Conservation (phyloP, 1,140 invertebrate species). For the Papilio xuthus region DNA sequence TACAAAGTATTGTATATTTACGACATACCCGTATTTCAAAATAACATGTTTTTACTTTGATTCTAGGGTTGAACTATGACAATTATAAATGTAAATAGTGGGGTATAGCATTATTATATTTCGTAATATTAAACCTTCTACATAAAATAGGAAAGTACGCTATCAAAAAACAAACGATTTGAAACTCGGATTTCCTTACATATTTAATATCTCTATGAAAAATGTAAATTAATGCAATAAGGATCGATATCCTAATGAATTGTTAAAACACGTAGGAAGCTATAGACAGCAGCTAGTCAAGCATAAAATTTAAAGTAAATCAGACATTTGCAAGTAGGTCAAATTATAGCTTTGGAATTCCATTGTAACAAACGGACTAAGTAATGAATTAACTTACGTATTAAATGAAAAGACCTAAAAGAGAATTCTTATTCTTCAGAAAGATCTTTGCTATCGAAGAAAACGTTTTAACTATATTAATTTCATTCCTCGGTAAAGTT, state of each 20-base stretch:
- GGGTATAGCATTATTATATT: not conserved
- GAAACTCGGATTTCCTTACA: not conserved
- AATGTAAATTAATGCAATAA: not conserved
- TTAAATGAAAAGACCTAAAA: slow-evolving; percentile 28
- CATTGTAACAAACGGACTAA: slow-evolving; percentile 34
- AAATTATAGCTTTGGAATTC: slow-evolving; percentile 1
- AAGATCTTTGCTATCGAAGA: not conserved
- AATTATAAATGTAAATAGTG: not conserved
- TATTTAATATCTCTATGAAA: not conserved
- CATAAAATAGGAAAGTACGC: not conserved
- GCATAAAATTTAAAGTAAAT: slow-evolving; percentile 18
- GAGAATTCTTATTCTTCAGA: slow-evolving; percentile 22
- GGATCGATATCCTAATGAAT: not conserved
- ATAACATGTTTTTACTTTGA: not conserved
- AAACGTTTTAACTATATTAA: slow-evolving; percentile 14
- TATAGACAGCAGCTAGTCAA: not conserved
- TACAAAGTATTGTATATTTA: slow-evolving; percentile 23
- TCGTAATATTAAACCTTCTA: not conserved
- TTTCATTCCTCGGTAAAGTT: not conserved
- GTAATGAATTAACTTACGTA: slow-evolving; percentile 33
- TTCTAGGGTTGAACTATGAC: not conserved
- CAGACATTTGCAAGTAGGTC: slow-evolving; percentile 23
- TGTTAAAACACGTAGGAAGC: not conserved
- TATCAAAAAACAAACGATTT: not conserved
- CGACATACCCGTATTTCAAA: slow-evolving; percentile 8